Evolutionary conservation across 1,140 invertebrate species (phyloP).

Genomic region (Rhopalosiphum maidis): DNA sequence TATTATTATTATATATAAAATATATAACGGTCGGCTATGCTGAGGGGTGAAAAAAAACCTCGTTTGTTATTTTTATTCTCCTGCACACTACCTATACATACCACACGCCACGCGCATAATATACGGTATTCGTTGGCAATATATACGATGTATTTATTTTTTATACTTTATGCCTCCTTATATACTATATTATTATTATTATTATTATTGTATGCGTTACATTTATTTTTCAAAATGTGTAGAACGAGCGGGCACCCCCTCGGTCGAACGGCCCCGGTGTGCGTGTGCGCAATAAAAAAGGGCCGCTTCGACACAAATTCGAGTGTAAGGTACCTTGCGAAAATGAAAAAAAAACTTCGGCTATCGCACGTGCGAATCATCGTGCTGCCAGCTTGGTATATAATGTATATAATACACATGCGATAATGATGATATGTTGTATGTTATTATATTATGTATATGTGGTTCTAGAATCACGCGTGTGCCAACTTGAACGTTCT

Average conservation of each 20-base stretch:
- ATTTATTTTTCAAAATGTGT: conserved; percentile 32
- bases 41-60: conserved; percentile 4
- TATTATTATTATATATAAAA: conserved; percentile 2
- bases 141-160: conserved; percentile 35
- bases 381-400: neutral
- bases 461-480: neutral
- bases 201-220: neutral
- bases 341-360: neutral
- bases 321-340: neutral
- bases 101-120: neutral
- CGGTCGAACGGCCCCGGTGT: neutral
- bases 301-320: conserved; percentile 40
- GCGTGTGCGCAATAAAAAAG: neutral
- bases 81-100: neutral
- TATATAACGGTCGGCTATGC: neutral
- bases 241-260: conserved; percentile 12
- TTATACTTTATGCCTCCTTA: conserved; percentile 10
- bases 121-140: conserved; percentile 7
- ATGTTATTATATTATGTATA: neutral
- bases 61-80: conserved; percentile 56
- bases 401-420: too few relatives aligned
- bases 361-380: conserved; percentile 38
- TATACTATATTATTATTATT: neutral
- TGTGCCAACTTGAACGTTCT: neutral
- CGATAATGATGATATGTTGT: neutral